Base-by-base conservation (phyloP, 1,140 invertebrate genomes). In the Ruditapes philippinarum region DNA sequence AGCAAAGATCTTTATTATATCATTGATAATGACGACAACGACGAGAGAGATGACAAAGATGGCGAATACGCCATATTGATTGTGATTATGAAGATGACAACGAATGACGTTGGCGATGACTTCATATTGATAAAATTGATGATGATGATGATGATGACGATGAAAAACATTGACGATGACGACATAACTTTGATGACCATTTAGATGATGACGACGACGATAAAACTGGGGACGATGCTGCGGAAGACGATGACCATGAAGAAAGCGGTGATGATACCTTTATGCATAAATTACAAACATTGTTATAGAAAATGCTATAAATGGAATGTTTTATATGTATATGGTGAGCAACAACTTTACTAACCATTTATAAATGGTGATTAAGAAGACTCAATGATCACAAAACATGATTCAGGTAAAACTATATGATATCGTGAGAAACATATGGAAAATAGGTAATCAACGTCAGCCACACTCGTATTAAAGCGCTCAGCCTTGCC, bases 41-140 rank as follows among this genome's bases (percentile, higher is more conserved):
- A 11, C 31, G 62, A 68, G 19, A 31, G 62, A n/a, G 62, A 68
- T 28, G 62, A 12, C 62, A 68, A 17, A 14, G 28, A 68, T 31
- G 51, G n/a, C n/a, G 51, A 54, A 14, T 12, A 54, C n/a, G 51
- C 12, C n/a, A 14, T 54, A 14, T 14, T 54, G n/a, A 54, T 54
- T 12, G n/a, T 54, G 51, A 54, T 54, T 19, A n/a, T n/a, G n/a
- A n/a, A n/a, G n/a, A n/a, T n/a, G n/a, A n/a, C n/a, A n/a, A n/a
- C n/a, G n/a, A n/a, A 68, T 68, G 28, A 68, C 12, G 12, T 14
- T 68, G 62, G 31, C 31, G 62, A 68, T 68, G 28, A 11, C 19
- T 12, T 68, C 19, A 68, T 68, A 28, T n/a, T 68, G 62, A 68
- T 68, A 31, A 68, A n/a, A 31, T n/a, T 68, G 62, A n/a, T 54